These are phyloP conservation scores for Drymodes brunneopygia DNA, from an alignment of 2,113 vertebrate genomes.

Conservation along the genomic window DNA sequence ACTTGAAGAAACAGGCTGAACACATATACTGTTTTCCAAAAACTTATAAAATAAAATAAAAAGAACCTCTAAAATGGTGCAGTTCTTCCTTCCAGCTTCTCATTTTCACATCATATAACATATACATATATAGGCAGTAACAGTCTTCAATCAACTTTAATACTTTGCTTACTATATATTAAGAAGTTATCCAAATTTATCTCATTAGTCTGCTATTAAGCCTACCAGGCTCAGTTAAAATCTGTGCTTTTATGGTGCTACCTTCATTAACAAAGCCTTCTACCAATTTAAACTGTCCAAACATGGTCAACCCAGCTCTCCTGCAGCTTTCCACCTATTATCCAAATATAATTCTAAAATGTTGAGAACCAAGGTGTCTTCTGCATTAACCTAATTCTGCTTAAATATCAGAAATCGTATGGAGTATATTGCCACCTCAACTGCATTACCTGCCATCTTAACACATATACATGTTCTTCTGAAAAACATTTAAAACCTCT, in stretches of 20 bases:
- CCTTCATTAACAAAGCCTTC: neutral
- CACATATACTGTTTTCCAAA: neutral
- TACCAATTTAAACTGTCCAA: neutral
- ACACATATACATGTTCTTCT: fast-evolving
- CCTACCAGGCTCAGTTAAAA: neutral
- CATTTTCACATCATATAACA: neutral
- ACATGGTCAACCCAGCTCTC: neutral
- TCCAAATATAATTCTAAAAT: neutral
- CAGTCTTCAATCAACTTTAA: neutral
- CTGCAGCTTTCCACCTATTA: neutral
- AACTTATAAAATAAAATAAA: neutral
- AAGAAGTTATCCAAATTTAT: neutral
- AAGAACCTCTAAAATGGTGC: neutral
- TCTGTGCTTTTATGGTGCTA: neutral
- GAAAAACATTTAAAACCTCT: neutral
- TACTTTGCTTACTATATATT: neutral
- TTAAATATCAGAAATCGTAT: neutral
- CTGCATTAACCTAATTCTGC: neutral
- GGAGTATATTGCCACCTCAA: neutral
- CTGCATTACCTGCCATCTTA: neutral
- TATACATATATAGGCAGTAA: neutral
- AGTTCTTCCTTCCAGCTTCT: neutral
- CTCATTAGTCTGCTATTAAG: neutral
- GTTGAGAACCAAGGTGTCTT: neutral
- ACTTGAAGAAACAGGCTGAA: neutral